These are phyloP conservation scores for Saccostrea cuccullata DNA, from an alignment of 1,140 invertebrate species.

Conservation along the genomic window DNA sequence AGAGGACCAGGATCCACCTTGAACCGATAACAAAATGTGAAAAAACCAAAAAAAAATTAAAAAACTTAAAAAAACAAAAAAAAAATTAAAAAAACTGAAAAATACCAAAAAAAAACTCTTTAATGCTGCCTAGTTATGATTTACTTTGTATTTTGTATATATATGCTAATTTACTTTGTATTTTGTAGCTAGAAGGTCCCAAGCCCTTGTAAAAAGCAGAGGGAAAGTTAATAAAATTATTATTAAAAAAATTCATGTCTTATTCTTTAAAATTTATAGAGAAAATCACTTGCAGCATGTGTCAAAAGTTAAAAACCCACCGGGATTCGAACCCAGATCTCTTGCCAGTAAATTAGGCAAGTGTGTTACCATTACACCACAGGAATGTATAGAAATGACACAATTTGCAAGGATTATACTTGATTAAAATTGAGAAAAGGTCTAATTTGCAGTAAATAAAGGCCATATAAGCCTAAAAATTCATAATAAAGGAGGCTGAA, in stretches of 20 bases:
- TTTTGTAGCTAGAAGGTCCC: slow-evolving; percentile 12
- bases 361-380: too few species aligned
- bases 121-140: slow-evolving; percentile 14
- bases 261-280: not conserved
- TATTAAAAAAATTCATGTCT: not conserved
- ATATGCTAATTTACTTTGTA: not conserved
- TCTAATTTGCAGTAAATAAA: not conserved
- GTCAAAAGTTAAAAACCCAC: not conserved
- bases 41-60: too few species aligned
- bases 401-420: not conserved
- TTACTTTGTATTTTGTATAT: not conserved
- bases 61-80: not conserved
- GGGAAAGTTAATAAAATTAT: not conserved
- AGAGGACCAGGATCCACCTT: not conserved
- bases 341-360: too few species aligned
- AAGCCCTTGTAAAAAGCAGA: slow-evolving; percentile 36
- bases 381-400: too few species aligned
- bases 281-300: not conserved
- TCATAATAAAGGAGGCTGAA: not conserved
- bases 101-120: not conserved
- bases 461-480: not conserved
- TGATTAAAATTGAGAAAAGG: not conserved
- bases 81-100: not conserved
- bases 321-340: not conserved
- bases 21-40: not conserved